Base-by-base conservation (phyloP, 2,888 invertebrate species). In the Trichogramma dendrolimi region DNA sequence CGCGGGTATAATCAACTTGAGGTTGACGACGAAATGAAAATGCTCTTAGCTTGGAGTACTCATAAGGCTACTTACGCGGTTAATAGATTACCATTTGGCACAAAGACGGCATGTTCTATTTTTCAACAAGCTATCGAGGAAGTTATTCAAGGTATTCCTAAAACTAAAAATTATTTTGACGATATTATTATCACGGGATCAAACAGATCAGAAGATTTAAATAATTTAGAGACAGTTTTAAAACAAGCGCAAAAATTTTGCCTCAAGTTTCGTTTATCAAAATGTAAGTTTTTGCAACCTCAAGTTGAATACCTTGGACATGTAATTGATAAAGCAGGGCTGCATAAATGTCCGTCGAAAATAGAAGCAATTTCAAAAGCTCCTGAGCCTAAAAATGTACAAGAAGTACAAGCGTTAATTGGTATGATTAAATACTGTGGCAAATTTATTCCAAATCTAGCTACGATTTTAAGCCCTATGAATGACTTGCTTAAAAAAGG, bases 41-140 rank as follows among this genome's bases (percentile, higher is more conserved):
- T 66, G 47, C 65, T 70, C 38, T 67, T 71, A 10, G 71, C 72
- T 0, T 69, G 71, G 63, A 72, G 69, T 55, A 73, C 72, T 6
- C 68, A 69, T 39, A 63, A 49, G 10, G 68, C 68, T 5, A 60
- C 69, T 27, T 69, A 60, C 58, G 43, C 51, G 6, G 60, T 70
- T 58, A 63, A 69, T 52, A 58, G 74, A 59, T 63, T 75, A 14
- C 70, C 74, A 8, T 75, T 72, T 67, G 76, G 75, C 5, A 71
- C 44, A 72, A 74, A 40, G 72, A n/a, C 73, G 8, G 74, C 75
- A 4, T 73, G 74, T n/a, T 70, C 72, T 14, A 74, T 75, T 63
- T 76, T 75, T 64, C 73, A 75, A 57, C 66, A 66, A 64, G 66
- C 68, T 6, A 69, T 75, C 60, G 74, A 75, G 54, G 66, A 70